phyloP scores from a whole-genome alignment of 2,888 invertebrate genomes.

The Hydropsyche betteni region DNA sequence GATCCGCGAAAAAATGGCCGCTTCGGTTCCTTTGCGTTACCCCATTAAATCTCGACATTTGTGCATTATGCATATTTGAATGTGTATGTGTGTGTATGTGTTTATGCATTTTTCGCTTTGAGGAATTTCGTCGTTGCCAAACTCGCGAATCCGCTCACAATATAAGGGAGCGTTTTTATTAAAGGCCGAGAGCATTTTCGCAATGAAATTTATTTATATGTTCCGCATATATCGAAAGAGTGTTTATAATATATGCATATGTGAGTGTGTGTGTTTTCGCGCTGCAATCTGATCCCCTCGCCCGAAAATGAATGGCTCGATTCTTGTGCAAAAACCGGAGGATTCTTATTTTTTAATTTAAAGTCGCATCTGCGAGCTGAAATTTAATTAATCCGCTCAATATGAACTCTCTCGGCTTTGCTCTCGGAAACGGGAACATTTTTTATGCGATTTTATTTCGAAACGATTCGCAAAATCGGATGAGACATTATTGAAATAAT shows the following conservation, averaged over 20 bases:
- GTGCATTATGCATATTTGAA: conserved; percentile 6
- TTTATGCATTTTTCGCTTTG: conserved; percentile 25
- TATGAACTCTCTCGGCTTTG: conserved; percentile 15
- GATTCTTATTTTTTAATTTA: conserved; percentile 14
- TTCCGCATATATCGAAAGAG: background rate
- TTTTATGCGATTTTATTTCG: background rate
- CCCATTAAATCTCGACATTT: conserved; percentile 29
- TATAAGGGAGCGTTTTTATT: conserved; percentile 23
- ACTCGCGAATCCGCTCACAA: background rate
- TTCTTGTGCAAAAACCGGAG: conserved; percentile 22
- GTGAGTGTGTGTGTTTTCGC: background rate
- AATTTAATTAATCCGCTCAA: conserved; percentile 20
- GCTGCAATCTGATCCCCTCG: conserved; percentile 26
- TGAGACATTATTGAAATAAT: background rate
- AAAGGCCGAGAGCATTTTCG: conserved; percentile 24
- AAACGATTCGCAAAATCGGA: conserved; percentile 7
- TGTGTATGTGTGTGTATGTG: background rate
- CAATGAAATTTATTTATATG: conserved; percentile 3
- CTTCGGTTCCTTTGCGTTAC: conserved; percentile 28
- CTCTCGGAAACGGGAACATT: conserved; percentile 16
- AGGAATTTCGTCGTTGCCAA: conserved; percentile 33
- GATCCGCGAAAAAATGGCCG: conserved; percentile 30
- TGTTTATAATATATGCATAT: too few relatives aligned
- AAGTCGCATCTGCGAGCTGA: conserved; percentile 24
- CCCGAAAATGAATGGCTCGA: conserved; percentile 19